These are phyloP conservation scores for Tachuris rubrigastra DNA, from an alignment of 2,113 vertebrate species.

Conservation along the genomic window DNA sequence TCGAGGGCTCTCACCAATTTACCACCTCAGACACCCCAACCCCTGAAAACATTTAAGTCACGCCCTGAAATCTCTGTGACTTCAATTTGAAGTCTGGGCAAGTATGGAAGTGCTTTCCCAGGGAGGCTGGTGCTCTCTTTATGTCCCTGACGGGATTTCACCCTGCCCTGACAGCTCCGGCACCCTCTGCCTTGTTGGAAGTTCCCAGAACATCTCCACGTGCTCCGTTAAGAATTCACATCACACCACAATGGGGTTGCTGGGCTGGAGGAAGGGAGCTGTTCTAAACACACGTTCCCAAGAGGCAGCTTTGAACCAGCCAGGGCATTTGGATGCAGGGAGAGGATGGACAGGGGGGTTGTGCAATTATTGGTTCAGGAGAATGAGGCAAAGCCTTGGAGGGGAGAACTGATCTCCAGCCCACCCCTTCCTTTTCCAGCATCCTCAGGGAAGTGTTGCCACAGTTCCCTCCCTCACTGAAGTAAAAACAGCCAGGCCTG, in stretches of 20 bases:
- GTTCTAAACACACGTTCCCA: neutral
- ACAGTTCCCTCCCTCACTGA: neutral
- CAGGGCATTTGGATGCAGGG: neutral
- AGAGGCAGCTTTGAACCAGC: neutral
- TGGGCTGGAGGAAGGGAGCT: neutral
- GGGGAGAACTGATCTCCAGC: neutral
- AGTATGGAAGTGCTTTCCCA: neutral
- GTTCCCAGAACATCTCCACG: neutral
- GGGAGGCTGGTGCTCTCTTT: neutral
- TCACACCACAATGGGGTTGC: accelerated
- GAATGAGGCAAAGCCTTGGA: neutral
- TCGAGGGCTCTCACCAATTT: neutral
- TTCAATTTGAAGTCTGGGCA: neutral
- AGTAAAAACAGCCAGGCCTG: neutral
- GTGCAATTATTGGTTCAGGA: neutral
- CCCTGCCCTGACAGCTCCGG: neutral
- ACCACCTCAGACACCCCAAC: accelerated
- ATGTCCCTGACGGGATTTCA: neutral
- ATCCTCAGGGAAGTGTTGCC: neutral
- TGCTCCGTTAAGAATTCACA: neutral
- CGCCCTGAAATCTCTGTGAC: neutral
- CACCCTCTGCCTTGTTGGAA: neutral
- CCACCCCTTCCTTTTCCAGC: neutral
- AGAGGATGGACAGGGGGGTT: neutral
- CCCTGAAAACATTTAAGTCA: neutral